Percentiles rank a stretch among this genome's conserved stretches.
Conservation (phyloP, 2,113 vertebrate species). For the Phalacrocorax aristotelis region DNA sequence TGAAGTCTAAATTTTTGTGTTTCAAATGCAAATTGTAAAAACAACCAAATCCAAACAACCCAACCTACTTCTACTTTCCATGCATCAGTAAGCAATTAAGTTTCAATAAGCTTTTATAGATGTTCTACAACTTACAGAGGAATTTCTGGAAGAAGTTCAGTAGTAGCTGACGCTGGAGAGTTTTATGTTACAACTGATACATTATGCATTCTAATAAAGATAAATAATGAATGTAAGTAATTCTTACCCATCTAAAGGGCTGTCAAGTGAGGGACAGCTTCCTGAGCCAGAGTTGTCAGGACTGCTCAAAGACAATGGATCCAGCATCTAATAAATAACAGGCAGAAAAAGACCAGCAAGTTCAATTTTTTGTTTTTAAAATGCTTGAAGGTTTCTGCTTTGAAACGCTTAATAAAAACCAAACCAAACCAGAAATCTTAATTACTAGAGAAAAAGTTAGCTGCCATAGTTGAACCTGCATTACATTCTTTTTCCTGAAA, state of each 20-base stretch:
- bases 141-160: neutral
- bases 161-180: neutral
- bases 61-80: neutral
- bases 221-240: neutral
- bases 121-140: neutral
- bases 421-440: neutral
- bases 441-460: neutral
- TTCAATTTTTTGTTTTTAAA: neutral
- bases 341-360: neutral
- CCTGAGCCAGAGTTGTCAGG: slow-evolving; percentile 99
- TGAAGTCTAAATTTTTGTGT: neutral
- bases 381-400: neutral
- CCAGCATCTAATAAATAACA: slow-evolving; percentile 87
- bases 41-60: too few relatives aligned
- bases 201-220: neutral
- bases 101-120: neutral
- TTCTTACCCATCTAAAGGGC: slow-evolving; percentile 94
- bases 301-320: slow-evolving; percentile 96
- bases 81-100: neutral
- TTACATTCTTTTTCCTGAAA: neutral
- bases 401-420: neutral
- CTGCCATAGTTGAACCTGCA: neutral
- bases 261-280: slow-evolving; percentile 98
- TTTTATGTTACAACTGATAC: neutral
- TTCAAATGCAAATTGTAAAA: neutral